A percentile compares a stretch with the other conserved stretches of the same genome.
Evolutionary conservation across 1,140 invertebrate species (phyloP).

Genomic region (Rhagoletis zephyria): DNA sequence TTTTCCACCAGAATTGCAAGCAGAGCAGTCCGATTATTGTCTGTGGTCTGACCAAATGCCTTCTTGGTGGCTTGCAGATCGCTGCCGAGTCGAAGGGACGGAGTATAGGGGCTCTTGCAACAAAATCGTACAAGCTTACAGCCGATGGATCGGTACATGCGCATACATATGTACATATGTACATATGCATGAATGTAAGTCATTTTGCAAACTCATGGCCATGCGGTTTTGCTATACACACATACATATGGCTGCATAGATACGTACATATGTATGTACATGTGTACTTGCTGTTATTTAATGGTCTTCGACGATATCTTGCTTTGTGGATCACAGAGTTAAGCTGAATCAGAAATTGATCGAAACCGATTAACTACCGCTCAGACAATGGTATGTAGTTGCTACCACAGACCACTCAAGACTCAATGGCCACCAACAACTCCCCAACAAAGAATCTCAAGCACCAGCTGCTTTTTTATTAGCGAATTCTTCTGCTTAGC

Average conservation of each 20-base stretch:
- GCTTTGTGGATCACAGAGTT: constrained; percentile 2
- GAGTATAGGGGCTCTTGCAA: neutral
- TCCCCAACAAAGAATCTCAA: neutral
- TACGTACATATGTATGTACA: no score
- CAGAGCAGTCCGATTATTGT: neutral
- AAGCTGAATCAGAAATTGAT: constrained; percentile 45
- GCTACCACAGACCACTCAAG: no score
- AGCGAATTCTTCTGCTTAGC: constrained; percentile 41
- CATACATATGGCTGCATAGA: neutral
- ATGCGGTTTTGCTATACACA: no score
- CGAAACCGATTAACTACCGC: constrained; percentile 39
- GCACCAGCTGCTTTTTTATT: neutral
- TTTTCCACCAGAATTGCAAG: neutral
- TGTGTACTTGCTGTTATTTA: neutral
- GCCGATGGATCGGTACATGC: neutral
- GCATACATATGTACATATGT: neutral
- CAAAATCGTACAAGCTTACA: neutral
- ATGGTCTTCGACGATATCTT: neutral
- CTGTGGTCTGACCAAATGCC: constrained; percentile 12
- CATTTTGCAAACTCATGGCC: constrained; percentile 17
- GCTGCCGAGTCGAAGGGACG: constrained; percentile 7
- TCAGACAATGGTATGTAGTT: constrained; percentile 8
- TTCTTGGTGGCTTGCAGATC: neutral
- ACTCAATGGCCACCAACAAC: constrained; percentile 18
- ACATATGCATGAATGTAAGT: neutral